Base-by-base conservation (phyloP, 2,113 vertebrate species). In the Microtus pennsylvanicus region DNA sequence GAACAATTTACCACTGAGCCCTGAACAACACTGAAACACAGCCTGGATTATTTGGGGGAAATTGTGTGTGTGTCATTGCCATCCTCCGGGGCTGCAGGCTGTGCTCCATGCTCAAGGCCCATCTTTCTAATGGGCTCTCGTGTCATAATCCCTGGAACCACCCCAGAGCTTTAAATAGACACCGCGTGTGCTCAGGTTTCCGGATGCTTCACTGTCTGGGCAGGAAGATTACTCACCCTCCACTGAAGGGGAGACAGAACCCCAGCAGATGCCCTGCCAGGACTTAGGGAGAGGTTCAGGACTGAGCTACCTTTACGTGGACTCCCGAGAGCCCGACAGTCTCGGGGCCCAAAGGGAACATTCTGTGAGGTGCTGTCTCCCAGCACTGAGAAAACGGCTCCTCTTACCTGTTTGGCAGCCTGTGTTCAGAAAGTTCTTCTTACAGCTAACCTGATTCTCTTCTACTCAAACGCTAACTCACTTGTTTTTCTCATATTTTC, bases 321-420 rank as follows among this genome's bases (percentile, higher is more conserved):
- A 81, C 52, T 88, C 58, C 63, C 30, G 74, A 35, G 52, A 92
- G 52, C 38, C 77, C 24, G 90, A n/a, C 67, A 38, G 83, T 91
- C 82, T 93, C 26, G 12, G 17, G 82, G 21, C 21, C 24, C 38
- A 67, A 45, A 93, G 91, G 65, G 55, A 83, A 80, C 78, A 58
- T 65, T 75, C 91, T 8, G 55, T 38, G 28, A 89, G 55, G 33
- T 50, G 65, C 17, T 30, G 52, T 70, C 69, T 93, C 61, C 69
- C 50, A 8, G 5, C 14, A 19, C 69, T 24, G 45, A 86, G 65
- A 94, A 90, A 93, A 19, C 28, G 90, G 58, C 85, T 52, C 72
- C 80, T 95, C 87, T 94, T 82, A 94, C 65, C 91, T 93, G 72
- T 65, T 80, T 90, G 89, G 93, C 89, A 89, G 74, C 33, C 52